phyloP scores from a whole-genome alignment of 1,140 invertebrate genomes.

The Cydia strobilella region DNA sequence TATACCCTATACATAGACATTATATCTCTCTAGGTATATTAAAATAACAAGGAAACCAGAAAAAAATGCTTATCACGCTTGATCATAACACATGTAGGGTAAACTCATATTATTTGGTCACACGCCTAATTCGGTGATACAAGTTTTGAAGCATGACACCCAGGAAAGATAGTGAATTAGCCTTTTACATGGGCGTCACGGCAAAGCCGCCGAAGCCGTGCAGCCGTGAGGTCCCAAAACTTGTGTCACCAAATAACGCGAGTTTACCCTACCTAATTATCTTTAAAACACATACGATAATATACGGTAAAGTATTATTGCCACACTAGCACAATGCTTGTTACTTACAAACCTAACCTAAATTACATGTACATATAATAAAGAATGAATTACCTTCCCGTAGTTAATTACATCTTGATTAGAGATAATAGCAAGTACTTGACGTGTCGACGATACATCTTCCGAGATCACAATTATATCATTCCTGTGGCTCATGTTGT shows the following conservation, averaged over 20 bases:
- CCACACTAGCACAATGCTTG: not conserved
- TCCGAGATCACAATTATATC: constrained; percentile 22
- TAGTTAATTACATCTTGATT: constrained; percentile 38
- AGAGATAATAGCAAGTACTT: constrained; percentile 33
- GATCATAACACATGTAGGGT: not conserved
- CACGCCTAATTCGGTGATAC: too few relatives aligned
- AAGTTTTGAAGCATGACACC: too few relatives aligned
- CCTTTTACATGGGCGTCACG: too few relatives aligned
- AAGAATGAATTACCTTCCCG: not conserved
- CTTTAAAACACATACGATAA: not conserved
- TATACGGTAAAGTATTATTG: not conserved
- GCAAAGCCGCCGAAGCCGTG: too few relatives aligned
- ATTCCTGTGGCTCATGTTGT: not conserved
- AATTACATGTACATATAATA: not conserved
- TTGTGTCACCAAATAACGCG: too few relatives aligned
- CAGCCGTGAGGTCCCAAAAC: too few relatives aligned
- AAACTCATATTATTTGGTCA: too few relatives aligned
- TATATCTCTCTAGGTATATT: too few relatives aligned
- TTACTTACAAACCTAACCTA: not conserved
- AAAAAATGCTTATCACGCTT: not conserved
- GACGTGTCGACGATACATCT: constrained; percentile 4
- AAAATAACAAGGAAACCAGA: not conserved
- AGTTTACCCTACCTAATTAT: not conserved
- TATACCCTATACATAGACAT: too few relatives aligned
- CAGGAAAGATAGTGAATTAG: too few relatives aligned